Base-by-base conservation (phyloP, 2,113 vertebrate genomes). In the Pitta sordida region DNA sequence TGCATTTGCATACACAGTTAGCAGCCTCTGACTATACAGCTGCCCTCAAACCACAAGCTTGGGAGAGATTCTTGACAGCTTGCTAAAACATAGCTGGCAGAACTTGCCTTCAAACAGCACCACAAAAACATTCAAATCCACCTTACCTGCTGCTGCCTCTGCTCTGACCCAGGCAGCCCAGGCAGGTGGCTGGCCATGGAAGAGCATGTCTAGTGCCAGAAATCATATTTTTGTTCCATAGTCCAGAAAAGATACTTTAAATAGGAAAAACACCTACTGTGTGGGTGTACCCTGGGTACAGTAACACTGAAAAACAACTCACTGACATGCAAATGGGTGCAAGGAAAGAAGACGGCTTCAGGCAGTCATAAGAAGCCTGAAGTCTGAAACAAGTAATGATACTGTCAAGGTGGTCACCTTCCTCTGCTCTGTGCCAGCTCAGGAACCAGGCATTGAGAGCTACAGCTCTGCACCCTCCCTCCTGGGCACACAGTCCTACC, bases 11-110 rank as follows among this genome's bases (percentile, higher is more conserved):
- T 41, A 55, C 52, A 18, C 24, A 77, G 36, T 86, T 56, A 88
- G 90, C 95, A 95, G 62, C 34, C 69, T 91, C 91, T 91, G 80
- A 96, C 84, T 92, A 39, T 11, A 56, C 52, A 59, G 84, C 60
- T 76, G 77, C 68, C 74, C 93, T 91, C 91, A 63, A 87, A 95
- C 63, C 77, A 93, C 88, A 83, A 37, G 80, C 92, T 59, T 59
- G 14, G 34, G 43, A 91, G 52, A 49, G 91, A 95, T 91, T 91
- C 79, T 75, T 60, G 82, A 71, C 76, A 96, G 94, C 83, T 81
- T 94, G 93, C 90, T 96, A 89, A 88, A 93, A 83, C 30, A 74
- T 70, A 91, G 92, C 89, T 91, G 82, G 67, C 76, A 96, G 90
- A 95, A 67, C 91, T 81, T 93, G 94, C 89, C 65, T 68, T 93